Percentiles rank a stretch among this genome's conserved stretches.
These are phyloP conservation scores for Lepidurus apus DNA, from an alignment of 1,140 invertebrate genomes.

Conservation along the genomic window DNA sequence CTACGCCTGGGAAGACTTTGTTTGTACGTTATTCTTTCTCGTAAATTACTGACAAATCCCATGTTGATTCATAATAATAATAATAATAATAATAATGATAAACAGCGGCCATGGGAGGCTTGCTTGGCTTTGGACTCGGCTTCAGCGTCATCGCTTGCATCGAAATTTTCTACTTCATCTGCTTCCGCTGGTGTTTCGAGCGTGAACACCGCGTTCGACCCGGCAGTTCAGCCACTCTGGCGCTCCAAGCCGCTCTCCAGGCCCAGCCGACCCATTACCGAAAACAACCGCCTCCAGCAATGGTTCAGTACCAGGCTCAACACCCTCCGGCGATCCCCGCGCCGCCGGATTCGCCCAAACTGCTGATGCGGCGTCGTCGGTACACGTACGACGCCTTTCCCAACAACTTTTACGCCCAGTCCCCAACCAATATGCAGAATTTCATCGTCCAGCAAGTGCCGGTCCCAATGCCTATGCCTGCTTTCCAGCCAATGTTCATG, in stretches of 20 bases:
- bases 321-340: not conserved
- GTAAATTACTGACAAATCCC: not conserved
- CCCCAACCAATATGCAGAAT: not conserved
- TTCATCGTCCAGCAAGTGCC: not conserved
- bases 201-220: not conserved
- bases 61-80: too few relatives aligned
- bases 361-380: not conserved
- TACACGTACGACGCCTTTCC: not conserved
- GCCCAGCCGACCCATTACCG: not conserved
- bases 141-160: slow-evolving; percentile 31
- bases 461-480: not conserved
- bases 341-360: not conserved
- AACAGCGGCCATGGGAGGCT: slow-evolving; percentile 30
- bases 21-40: not conserved
- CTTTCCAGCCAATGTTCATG: slow-evolving; percentile 9
- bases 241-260: not conserved
- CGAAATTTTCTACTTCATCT: slow-evolving; percentile 33
- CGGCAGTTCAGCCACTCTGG: not conserved
- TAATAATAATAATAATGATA: not conserved
- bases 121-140: slow-evolving; percentile 31
- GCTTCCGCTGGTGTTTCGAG: slow-evolving; percentile 31
- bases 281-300: not conserved
- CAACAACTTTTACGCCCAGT: not conserved
- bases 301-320: not conserved
- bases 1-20: slow-evolving; percentile 1